Percentiles rank a stretch among this genome's conserved stretches.
Conservation (phyloP, 2,113 vertebrate genomes). For the Trichechus manatus region DNA sequence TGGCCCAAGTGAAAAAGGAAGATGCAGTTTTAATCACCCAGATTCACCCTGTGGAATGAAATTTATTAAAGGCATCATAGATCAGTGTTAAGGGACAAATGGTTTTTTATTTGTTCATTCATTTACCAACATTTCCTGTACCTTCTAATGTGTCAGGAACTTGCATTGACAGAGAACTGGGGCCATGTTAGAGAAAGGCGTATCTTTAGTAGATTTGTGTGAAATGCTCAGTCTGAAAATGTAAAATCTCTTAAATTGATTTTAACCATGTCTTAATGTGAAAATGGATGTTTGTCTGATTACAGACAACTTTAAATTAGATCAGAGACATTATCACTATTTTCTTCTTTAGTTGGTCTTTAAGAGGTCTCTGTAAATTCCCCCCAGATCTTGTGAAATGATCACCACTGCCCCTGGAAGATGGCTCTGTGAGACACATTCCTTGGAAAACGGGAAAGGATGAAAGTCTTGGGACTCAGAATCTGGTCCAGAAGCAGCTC, state of each 20-base stretch:
- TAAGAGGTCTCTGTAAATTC: background rate
- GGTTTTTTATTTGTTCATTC: background rate
- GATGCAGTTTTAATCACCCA: background rate
- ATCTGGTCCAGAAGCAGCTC: conserved; percentile 26
- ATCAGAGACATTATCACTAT: conserved; percentile 12
- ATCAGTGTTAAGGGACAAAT: background rate
- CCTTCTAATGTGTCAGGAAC: background rate
- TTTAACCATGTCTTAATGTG: conserved; percentile 45
- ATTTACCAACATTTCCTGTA: conserved; percentile 46
- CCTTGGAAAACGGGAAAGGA: background rate
- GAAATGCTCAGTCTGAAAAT: conserved; percentile 20
- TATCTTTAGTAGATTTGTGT: conserved; percentile 14
- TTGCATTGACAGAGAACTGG: background rate
- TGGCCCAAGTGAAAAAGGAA: conserved; percentile 31
- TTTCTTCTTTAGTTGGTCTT: conserved; percentile 3
- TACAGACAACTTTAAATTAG: conserved; percentile 54
- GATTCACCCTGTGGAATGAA: background rate
- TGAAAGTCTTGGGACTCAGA: conserved; percentile 9
- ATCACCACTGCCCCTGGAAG: background rate
- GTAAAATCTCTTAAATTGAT: conserved; percentile 23
- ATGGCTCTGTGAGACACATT: background rate
- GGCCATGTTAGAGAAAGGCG: background rate
- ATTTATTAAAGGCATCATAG: background rate
- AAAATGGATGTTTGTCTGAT: conserved; percentile 24
- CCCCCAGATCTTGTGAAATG: background rate